Percentiles rank a stretch among this genome's conserved stretches.
Evolutionary conservation across 2,888 invertebrate species (phyloP).

Genomic region (Drosophila mimica): DNA sequence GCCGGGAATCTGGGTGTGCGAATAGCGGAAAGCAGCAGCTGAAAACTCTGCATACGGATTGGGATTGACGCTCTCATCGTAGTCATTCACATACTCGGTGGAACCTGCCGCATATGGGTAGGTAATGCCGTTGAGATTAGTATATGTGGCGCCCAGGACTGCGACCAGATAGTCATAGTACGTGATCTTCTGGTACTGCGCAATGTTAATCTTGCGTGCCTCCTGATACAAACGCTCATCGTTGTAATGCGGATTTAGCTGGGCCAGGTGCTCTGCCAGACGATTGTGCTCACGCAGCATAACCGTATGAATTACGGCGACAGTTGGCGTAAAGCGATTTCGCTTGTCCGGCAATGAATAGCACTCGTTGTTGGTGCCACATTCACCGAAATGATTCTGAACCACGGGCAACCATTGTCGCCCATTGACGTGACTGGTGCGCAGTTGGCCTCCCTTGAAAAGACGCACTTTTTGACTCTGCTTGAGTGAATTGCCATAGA

Average conservation of each 20-base stretch:
- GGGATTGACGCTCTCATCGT: constrained; percentile 86
- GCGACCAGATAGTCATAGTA: constrained; percentile 86
- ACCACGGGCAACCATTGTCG: constrained; percentile 89
- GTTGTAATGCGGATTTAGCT: constrained; percentile 85
- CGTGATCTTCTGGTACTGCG: constrained; percentile 85
- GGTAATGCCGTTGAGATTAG: constrained; percentile 71
- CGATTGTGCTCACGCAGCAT: constrained; percentile 86
- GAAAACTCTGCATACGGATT: constrained; percentile 87
- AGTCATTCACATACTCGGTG: constrained; percentile 85
- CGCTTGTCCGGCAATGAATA: constrained; percentile 88
- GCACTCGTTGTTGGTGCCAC: constrained; percentile 87
- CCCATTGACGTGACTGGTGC: constrained; percentile 86
- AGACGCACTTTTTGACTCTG: constrained; percentile 88
- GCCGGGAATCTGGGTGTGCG: constrained; percentile 87
- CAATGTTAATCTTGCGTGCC: constrained; percentile 85
- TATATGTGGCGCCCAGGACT: constrained; percentile 79
- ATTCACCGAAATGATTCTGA: constrained; percentile 87
- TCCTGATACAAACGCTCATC: constrained; percentile 85
- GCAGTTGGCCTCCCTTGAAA: constrained; percentile 88
- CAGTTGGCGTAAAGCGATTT: constrained; percentile 83
- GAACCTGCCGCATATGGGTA: constrained; percentile 57
- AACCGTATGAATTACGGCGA: constrained; percentile 84
- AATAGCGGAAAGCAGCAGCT: constrained; percentile 87
- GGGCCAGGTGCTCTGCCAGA: constrained; percentile 82
- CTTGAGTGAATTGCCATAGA: constrained; percentile 90